A percentile compares a stretch with the other conserved stretches of the same genome.
These are phyloP conservation scores for Phaonia tiefii DNA, from an alignment of 2,888 invertebrate species.

Conservation along the genomic window DNA sequence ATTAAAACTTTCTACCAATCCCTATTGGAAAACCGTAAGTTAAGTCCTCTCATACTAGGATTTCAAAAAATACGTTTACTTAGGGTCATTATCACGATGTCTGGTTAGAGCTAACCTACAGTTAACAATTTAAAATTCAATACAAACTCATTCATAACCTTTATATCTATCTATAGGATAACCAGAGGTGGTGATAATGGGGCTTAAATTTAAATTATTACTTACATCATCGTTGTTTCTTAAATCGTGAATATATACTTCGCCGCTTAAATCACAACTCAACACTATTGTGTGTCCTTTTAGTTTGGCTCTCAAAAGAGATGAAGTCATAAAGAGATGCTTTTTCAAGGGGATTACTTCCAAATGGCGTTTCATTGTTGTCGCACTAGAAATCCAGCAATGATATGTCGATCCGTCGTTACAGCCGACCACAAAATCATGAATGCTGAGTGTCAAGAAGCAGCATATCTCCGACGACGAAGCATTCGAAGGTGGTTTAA, in stretches of 20 bases:
- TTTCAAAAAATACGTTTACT: too few relatives aligned
- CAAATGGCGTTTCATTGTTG: slow-evolving; percentile 68
- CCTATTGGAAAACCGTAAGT: too few relatives aligned
- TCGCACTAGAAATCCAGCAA: slow-evolving; percentile 67
- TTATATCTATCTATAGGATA: too few relatives aligned
- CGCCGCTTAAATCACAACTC: slow-evolving; percentile 79
- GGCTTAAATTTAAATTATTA: too few relatives aligned
- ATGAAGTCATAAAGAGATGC: slow-evolving; percentile 77
- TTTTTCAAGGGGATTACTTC: slow-evolving; percentile 72
- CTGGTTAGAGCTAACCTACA: too few relatives aligned
- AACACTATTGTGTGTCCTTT: slow-evolving; percentile 73
- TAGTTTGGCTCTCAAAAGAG: slow-evolving; percentile 71
- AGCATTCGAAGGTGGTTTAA: slow-evolving; percentile 47
- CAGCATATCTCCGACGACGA: slow-evolving; percentile 69
- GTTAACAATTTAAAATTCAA: too few relatives aligned
- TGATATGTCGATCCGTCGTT: slow-evolving; percentile 77
- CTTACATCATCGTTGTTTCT: slow-evolving; percentile 71
- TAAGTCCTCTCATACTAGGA: too few relatives aligned
- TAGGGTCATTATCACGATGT: too few relatives aligned
- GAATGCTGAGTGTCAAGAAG: slow-evolving; percentile 71
- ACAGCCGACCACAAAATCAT: slow-evolving; percentile 77
- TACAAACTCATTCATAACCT: too few relatives aligned
- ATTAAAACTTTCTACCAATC: too few relatives aligned
- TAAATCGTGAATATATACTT: slow-evolving; percentile 77
- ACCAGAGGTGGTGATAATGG: too few relatives aligned